Percentiles rank a stretch among this genome's conserved stretches.
phyloP scores from a whole-genome alignment of 1,140 invertebrate species.

The Andrena cerasifolii region DNA sequence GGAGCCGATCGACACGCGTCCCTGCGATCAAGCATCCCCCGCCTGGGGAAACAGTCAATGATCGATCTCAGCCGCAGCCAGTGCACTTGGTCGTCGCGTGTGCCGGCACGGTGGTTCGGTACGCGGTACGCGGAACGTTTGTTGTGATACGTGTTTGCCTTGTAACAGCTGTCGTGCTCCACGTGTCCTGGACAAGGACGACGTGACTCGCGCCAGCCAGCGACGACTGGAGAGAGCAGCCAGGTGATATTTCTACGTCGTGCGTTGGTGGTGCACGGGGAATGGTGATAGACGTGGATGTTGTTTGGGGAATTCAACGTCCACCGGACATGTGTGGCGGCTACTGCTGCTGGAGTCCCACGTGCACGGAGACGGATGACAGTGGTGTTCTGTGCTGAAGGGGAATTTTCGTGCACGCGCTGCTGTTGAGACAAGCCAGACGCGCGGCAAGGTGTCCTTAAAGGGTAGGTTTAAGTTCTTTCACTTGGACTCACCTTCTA shows the following conservation, averaged over 20 bases:
- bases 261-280: too few relatives aligned
- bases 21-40: neutral
- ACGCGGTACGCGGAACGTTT: neutral
- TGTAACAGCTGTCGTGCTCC: neutral
- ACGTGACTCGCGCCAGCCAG: neutral
- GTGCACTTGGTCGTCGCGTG: neutral
- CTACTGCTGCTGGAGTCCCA: neutral
- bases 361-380: neutral
- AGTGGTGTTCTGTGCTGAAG: neutral
- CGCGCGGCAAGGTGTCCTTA: too few relatives aligned
- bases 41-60: neutral
- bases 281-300: neutral
- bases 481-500: too few relatives aligned
- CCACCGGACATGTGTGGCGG: too few relatives aligned
- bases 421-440: neutral
- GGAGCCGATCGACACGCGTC: slow-evolving; percentile 11
- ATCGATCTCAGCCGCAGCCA: neutral
- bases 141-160: neutral
- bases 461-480: too few relatives aligned
- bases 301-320: too few relatives aligned
- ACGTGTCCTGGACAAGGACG: neutral
- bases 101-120: neutral
- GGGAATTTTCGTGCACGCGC: neutral
- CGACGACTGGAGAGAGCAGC: neutral
- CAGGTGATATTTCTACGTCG: slow-evolving; percentile 2